These are phyloP conservation scores for Dynastes maya DNA, from an alignment of 2,888 invertebrate species.

Conservation along the genomic window DNA sequence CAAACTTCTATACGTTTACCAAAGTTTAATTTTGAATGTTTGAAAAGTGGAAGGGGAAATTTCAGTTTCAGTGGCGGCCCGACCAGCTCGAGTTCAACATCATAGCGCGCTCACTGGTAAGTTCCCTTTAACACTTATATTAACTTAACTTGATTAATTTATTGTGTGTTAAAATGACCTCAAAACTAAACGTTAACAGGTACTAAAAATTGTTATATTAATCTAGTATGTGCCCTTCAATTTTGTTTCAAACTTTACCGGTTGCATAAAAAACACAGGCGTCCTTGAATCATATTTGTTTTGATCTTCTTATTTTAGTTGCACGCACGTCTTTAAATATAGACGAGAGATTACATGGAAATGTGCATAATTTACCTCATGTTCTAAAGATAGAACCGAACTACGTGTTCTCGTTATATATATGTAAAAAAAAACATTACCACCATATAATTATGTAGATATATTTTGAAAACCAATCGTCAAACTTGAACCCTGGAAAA, in stretches of 20 bases:
- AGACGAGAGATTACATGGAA: slow-evolving; percentile 21
- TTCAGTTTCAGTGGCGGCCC: slow-evolving; percentile 65
- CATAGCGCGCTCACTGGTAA: slow-evolving; percentile 53
- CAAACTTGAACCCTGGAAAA: not conserved
- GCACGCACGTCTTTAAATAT: slow-evolving; percentile 39
- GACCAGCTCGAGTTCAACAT: slow-evolving; percentile 67
- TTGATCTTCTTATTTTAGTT: slow-evolving; percentile 45
- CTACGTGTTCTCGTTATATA: not conserved
- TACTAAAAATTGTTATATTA: not conserved
- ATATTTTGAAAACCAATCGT: not conserved
- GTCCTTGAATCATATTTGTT: slow-evolving; percentile 43
- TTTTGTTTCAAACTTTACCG: not conserved
- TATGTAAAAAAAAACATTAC: not conserved
- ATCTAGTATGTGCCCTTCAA: not conserved
- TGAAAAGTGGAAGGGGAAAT: slow-evolving; percentile 62
- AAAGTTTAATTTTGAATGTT: slow-evolving; percentile 47
- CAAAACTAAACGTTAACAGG: not conserved
- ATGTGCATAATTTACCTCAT: slow-evolving; percentile 37
- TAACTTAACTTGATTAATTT: not conserved
- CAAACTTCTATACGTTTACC: slow-evolving; percentile 40
- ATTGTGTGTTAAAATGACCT: slow-evolving; percentile 16
- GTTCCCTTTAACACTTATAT: slow-evolving; percentile 17
- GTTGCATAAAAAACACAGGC: slow-evolving; percentile 7
- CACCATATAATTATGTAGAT: no score
- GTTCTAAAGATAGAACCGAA: slow-evolving; percentile 13